Conservation (phyloP, 37 sponge, comb jelly and placozoan genomes). For the Tethya wilhelma region DNA sequence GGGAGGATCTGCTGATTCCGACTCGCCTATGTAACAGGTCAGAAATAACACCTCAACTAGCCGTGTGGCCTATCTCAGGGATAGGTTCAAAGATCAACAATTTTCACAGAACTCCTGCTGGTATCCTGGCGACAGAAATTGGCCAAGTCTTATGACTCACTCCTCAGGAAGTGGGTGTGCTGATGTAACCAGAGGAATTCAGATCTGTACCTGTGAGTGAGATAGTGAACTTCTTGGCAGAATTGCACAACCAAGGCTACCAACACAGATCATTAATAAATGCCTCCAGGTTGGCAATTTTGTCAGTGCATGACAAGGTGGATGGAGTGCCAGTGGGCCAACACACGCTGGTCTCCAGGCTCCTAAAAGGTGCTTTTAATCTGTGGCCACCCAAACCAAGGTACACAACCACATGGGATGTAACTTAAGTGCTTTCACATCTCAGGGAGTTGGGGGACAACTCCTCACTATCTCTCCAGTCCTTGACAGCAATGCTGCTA, state of each 20-base stretch:
- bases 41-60: constrained; percentile 14
- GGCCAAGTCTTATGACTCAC: constrained; percentile 27
- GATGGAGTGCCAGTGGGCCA: constrained; percentile 16
- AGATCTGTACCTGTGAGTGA: constrained; percentile 34
- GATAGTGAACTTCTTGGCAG: constrained; percentile 34
- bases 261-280: constrained; percentile 32
- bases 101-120: constrained; percentile 41
- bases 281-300: constrained; percentile 27
- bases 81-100: neutral
- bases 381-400: constrained; percentile 26
- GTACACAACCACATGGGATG: constrained; percentile 32
- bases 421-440: neutral
- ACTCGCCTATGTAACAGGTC: neutral
- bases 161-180: constrained; percentile 25
- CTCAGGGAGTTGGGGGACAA: neutral
- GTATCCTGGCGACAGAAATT: constrained; percentile 40
- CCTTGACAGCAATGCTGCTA: constrained; percentile 27
- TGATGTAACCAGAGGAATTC: constrained; percentile 16
- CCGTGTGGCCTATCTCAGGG: constrained; percentile 46
- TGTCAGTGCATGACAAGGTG: constrained; percentile 17
- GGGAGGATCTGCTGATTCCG: constrained; percentile 5
- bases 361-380: constrained; percentile 33
- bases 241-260: constrained; percentile 28
- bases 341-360: constrained; percentile 5
- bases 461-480: neutral